Evolutionary conservation across 2,113 vertebrate species (phyloP).

Genomic region (Bos indicus): DNA sequence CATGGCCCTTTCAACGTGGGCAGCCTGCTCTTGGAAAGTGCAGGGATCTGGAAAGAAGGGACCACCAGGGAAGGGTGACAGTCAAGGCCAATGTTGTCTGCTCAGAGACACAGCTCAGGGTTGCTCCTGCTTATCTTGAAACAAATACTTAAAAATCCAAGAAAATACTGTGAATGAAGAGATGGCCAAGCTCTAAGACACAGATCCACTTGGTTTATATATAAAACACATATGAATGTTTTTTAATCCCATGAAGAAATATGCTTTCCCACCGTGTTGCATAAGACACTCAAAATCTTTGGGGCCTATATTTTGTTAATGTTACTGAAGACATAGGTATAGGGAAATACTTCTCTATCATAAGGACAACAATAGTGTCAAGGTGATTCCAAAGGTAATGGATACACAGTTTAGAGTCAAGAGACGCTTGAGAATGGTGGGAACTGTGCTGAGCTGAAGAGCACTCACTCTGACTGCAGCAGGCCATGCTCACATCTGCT

Average conservation of each 20-base stretch:
- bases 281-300: not conserved
- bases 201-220: not conserved
- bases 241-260: not conserved
- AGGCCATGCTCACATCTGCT: not conserved
- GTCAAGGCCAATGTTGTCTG: not conserved
- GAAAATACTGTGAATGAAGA: not conserved
- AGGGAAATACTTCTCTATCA: not conserved
- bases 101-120: not conserved
- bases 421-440: rapidly evolving
- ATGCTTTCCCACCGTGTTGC: not conserved
- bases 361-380: not conserved
- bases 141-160: not conserved
- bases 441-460: not conserved
- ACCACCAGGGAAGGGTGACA: not conserved
- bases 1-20: not conserved
- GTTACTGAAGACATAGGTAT: not conserved
- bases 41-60: not conserved
- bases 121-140: not conserved
- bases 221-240: not conserved
- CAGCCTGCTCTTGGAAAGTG: not conserved
- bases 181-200: not conserved
- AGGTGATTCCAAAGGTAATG: not conserved
- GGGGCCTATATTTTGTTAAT: not conserved
- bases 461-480: not conserved
- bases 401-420: not conserved